Evolutionary conservation across 2,113 vertebrate genomes (phyloP).

Genomic region (Lates calcarifer): DNA sequence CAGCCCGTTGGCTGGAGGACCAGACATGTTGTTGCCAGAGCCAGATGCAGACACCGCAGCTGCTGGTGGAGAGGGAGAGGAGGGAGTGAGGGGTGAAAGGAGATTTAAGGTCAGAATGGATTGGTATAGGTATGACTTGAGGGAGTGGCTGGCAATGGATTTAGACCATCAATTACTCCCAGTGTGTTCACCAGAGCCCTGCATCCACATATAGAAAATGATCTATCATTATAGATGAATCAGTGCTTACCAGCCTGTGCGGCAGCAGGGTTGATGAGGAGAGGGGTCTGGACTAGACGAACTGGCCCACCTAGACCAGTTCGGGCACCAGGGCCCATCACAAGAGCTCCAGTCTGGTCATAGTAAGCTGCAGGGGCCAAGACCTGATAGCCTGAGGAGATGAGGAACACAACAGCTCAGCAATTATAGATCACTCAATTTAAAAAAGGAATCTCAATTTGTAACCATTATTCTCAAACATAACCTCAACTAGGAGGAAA

Average conservation of each 20-base stretch:
- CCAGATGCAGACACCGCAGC: conserved; percentile 93
- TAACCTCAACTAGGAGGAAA: neutral
- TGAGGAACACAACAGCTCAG: neutral
- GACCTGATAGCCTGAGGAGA: conserved; percentile 92
- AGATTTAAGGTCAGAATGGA: neutral
- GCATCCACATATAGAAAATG: neutral
- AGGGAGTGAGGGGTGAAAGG: neutral
- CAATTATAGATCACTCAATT: neutral
- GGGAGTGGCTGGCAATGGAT: neutral
- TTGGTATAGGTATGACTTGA: too few species aligned
- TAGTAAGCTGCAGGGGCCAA: conserved; percentile 97
- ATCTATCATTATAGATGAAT: neutral
- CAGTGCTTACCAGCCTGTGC: conserved; percentile 91
- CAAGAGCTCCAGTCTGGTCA: conserved; percentile 94
- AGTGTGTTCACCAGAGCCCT: neutral
- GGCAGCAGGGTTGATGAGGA: conserved; percentile 94
- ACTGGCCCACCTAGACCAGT: conserved; percentile 93
- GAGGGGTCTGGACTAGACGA: conserved; percentile 94
- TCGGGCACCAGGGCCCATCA: conserved; percentile 94
- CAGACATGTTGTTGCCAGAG: conserved; percentile 92
- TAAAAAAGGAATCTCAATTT: neutral
- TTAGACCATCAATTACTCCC: neutral
- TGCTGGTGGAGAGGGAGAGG: conserved; percentile 64
- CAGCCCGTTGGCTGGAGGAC: conserved; percentile 92
- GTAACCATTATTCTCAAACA: neutral